phyloP scores from a whole-genome alignment of 2,888 invertebrate genomes.

The Eilema depressum region DNA sequence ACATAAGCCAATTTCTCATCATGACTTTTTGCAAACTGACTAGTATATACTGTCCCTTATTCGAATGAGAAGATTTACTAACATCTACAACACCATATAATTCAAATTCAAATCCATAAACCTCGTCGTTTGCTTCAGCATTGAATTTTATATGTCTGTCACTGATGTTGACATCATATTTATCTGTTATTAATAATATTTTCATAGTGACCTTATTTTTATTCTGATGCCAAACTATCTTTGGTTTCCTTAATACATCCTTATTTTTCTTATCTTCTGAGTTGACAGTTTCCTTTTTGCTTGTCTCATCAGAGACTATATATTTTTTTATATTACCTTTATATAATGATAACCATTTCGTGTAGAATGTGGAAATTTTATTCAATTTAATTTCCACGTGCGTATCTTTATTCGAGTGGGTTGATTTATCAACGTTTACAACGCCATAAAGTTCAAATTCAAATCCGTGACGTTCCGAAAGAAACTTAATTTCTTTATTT shows the following conservation, averaged over 20 bases:
- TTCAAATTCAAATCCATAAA: conserved; percentile 74
- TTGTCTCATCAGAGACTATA: neutral
- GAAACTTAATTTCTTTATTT: conserved; percentile 64
- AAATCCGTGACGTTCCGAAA: conserved; percentile 67
- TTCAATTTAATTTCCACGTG: conserved; percentile 70
- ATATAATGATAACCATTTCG: conserved; percentile 69
- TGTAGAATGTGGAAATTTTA: conserved; percentile 59
- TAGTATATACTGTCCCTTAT: conserved; percentile 77
- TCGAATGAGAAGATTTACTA: conserved; percentile 60
- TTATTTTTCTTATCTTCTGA: neutral
- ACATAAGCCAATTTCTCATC: conserved; percentile 68
- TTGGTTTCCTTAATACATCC: conserved; percentile 53
- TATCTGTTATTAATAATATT: conserved; percentile 71
- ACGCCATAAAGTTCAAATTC: conserved; percentile 76
- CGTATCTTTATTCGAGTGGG: conserved; percentile 71
- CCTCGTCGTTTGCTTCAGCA: conserved; percentile 58
- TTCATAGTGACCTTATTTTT: conserved; percentile 65
- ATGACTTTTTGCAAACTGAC: conserved; percentile 68
- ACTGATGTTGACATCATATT: conserved; percentile 65
- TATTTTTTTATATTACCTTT: conserved; percentile 59
- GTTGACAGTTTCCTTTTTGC: too few relatives aligned
- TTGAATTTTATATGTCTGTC: conserved; percentile 65
- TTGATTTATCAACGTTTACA: conserved; percentile 56
- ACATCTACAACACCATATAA: conserved; percentile 71
- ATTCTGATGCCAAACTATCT: conserved; percentile 74